phyloP scores from a whole-genome alignment of 2,797 vertebrate species.

The Enteromius trimaculatus region DNA sequence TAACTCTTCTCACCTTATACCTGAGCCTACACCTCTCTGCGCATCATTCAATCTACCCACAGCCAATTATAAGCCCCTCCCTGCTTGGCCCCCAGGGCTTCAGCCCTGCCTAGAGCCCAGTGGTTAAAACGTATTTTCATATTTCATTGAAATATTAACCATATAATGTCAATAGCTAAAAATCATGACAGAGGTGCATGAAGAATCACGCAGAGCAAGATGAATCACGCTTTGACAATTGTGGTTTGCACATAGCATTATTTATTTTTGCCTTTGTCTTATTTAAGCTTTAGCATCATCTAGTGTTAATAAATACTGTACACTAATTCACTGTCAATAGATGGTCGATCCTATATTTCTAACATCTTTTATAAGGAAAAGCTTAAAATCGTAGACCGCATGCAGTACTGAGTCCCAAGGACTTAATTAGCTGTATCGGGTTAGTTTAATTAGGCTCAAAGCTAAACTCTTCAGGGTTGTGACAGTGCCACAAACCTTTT shows the following conservation, averaged over 20 bases:
- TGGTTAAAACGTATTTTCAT: too few species aligned
- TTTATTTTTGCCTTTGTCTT: background rate
- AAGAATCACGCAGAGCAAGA: background rate
- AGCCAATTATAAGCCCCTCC: too few species aligned
- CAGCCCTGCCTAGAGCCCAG: too few species aligned
- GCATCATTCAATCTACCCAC: too few species aligned
- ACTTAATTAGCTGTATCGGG: background rate
- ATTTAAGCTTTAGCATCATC: background rate
- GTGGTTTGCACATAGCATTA: background rate
- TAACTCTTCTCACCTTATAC: too few species aligned
- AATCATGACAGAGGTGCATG: too few species aligned
- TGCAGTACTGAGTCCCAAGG: background rate
- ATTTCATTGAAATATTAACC: too few species aligned
- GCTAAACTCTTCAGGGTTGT: too few species aligned
- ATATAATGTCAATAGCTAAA: too few species aligned
- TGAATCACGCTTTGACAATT: background rate
- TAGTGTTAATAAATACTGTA: background rate
- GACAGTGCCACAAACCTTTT: background rate
- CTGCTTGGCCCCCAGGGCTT: too few species aligned
- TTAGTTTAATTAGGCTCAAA: background rate
- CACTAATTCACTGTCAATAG: background rate
- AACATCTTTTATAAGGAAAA: background rate
- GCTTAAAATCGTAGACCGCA: background rate
- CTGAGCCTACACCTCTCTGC: too few species aligned
- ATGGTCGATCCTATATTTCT: background rate